Evolutionary conservation across 2,888 invertebrate genomes (phyloP).

Genomic region (Drosophila eohydei): DNA sequence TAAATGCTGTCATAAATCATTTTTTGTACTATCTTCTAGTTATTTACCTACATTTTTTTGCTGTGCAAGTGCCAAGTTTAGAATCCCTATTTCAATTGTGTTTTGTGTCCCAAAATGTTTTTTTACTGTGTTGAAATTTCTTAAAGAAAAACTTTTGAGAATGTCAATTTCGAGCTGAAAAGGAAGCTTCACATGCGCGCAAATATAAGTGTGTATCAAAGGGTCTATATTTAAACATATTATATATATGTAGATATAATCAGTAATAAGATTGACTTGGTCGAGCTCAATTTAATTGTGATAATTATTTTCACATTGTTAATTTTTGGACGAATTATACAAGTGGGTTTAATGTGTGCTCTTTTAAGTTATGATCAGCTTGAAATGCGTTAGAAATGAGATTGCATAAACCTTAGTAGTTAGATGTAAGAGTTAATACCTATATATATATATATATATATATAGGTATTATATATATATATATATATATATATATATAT

Average conservation of each 20-base stretch:
- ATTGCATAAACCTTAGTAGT: too few species aligned
- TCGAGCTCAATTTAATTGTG: too few species aligned
- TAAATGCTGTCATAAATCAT: conserved; percentile 21
- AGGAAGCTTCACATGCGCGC: neutral
- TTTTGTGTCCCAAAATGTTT: neutral
- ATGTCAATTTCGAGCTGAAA: neutral
- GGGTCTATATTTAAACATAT: neutral
- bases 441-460: neutral
- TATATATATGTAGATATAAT: neutral
- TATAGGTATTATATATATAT: neutral
- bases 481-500: neutral
- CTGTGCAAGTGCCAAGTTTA: conserved; percentile 10
- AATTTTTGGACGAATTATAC: too few species aligned
- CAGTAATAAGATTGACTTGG: too few species aligned
- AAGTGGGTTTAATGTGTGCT: too few species aligned
- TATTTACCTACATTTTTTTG: neutral
- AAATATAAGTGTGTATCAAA: neutral
- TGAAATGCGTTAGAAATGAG: neutral
- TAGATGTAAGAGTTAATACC: too few species aligned
- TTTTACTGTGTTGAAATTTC: neutral
- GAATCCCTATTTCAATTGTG: conserved; percentile 1
- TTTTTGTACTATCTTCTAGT: conserved; percentile 9
- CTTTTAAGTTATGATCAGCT: neutral
- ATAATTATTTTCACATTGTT: too few species aligned
- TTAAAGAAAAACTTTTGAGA: neutral